phyloP scores from a whole-genome alignment of 2,888 invertebrate genomes.

The Halictus ligatus region DNA sequence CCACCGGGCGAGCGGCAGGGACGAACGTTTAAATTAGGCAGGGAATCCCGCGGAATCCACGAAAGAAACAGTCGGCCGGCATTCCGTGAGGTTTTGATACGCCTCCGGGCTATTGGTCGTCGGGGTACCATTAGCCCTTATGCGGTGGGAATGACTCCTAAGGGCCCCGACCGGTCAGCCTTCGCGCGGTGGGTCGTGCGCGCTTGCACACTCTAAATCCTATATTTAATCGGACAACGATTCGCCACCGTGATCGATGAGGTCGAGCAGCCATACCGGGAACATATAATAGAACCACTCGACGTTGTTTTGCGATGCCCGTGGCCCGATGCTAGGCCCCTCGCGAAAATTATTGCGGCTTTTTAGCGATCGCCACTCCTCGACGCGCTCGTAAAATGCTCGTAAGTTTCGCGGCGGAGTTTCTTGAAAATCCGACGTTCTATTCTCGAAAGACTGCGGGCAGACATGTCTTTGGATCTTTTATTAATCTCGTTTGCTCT shows the following conservation, averaged over 20 bases:
- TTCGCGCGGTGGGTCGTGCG: constrained; percentile 65
- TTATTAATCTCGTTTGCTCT: not conserved
- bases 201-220: constrained; percentile 68
- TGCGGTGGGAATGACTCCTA: constrained; percentile 73
- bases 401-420: not conserved
- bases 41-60: constrained; percentile 81
- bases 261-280: constrained; percentile 35
- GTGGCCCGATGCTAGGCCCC: not conserved
- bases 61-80: constrained; percentile 79
- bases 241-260: constrained; percentile 54
- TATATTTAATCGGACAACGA: constrained; percentile 45
- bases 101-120: constrained; percentile 76
- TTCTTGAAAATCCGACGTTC: not conserved
- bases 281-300: constrained; percentile 9
- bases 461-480: not conserved
- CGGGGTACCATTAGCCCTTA: constrained; percentile 78
- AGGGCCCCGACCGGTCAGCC: constrained; percentile 66
- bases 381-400: not conserved
- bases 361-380: not conserved
- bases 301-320: not conserved
- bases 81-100: constrained; percentile 81
- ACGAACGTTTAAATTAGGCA: constrained; percentile 83
- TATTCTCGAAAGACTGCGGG: no score
- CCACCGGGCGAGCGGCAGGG: constrained; percentile 60
- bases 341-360: not conserved